These are phyloP conservation scores for Crocidura indochinensis DNA, from an alignment of 2,797 vertebrate genomes.

Conservation along the genomic window DNA sequence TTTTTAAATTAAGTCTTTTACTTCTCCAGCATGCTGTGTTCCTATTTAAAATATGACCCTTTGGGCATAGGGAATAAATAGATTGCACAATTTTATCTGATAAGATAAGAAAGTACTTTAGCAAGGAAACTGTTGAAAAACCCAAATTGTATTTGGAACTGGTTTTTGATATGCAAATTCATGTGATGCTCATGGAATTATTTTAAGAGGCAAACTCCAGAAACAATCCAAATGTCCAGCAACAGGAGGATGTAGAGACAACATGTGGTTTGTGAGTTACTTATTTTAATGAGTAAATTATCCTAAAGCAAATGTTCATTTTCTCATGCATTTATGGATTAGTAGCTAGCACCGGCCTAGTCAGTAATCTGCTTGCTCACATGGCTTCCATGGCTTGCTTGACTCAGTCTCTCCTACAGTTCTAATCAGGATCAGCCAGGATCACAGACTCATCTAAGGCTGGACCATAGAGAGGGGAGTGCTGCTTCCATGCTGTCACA, in stretches of 20 bases:
- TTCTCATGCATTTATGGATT: too few species aligned
- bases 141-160: constrained; percentile 8
- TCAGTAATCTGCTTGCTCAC: too few species aligned
- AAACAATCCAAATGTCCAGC: not conserved
- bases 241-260: not conserved
- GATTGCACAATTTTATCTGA: constrained; percentile 43
- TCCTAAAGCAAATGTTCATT: too few species aligned
- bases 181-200: constrained; percentile 10
- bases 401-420: too few species aligned
- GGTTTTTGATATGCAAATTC: not conserved
- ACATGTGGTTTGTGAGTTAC: not conserved
- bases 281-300: too few species aligned
- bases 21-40: not conserved
- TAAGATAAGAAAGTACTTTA: constrained; percentile 38
- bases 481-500: too few species aligned
- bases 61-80: not conserved
- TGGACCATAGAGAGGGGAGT: too few species aligned
- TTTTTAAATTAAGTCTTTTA: constrained; percentile 39
- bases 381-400: too few species aligned
- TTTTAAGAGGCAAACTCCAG: not conserved
- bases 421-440: too few species aligned
- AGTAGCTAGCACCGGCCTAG: too few species aligned
- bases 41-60: constrained; percentile 49
- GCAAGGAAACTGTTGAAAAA: constrained; percentile 22
- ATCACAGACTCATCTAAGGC: too few species aligned